Percentiles rank a stretch among this genome's conserved stretches.
Evolutionary conservation across 2,113 vertebrate species (phyloP).

Genomic region (Nipponia nippon): DNA sequence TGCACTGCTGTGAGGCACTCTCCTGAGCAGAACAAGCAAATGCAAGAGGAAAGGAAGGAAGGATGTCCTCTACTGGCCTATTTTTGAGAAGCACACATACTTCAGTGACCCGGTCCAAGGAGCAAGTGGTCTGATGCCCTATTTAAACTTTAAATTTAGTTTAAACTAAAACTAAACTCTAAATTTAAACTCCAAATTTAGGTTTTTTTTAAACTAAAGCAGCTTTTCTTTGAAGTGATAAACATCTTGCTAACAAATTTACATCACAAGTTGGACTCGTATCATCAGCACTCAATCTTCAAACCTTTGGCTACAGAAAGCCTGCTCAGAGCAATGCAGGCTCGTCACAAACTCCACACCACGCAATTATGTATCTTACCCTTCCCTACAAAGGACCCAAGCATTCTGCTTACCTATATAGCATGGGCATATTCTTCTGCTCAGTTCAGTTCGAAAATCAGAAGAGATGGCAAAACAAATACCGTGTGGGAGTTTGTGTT

Average conservation of each 20-base stretch:
- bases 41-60: not conserved
- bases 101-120: not conserved
- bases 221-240: not conserved
- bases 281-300: not conserved
- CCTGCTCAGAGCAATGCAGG: not conserved
- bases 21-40: not conserved
- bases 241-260: not conserved
- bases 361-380: not conserved
- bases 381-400: not conserved
- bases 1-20: not conserved
- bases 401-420: constrained; percentile 80
- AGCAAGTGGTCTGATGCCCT: not conserved
- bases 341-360: not conserved
- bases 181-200: no score
- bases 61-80: not conserved
- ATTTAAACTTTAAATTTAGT: no score
- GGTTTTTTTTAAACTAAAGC: no score
- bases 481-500: constrained; percentile 86
- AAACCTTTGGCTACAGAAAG: not conserved
- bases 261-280: not conserved
- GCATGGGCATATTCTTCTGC: constrained; percentile 81
- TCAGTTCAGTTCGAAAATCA: constrained; percentile 73
- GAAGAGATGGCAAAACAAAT: constrained; percentile 83
- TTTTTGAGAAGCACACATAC: not conserved
- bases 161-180: no score